Evolutionary conservation across 2,888 invertebrate genomes (phyloP).

Genomic region (Oegoconia quadripuncta): DNA sequence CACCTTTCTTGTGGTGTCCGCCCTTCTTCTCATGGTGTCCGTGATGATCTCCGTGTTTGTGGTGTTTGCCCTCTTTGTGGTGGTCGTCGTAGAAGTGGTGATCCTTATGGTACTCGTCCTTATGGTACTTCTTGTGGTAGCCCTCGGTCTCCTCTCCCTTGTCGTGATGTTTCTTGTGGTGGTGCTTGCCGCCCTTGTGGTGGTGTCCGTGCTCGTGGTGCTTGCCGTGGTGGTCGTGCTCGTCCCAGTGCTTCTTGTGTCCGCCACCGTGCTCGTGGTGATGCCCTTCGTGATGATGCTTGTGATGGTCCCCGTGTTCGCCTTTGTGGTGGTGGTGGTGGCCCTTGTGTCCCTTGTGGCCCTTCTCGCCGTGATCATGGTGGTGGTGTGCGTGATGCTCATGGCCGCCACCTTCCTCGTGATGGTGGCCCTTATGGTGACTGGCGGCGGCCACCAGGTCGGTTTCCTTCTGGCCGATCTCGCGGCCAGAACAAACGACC

Average conservation of each 20-base stretch:
- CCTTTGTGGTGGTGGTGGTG: constrained; percentile 89
- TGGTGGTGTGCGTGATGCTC: constrained; percentile 84
- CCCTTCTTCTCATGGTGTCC: constrained; percentile 88
- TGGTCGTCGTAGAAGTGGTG: constrained; percentile 94
- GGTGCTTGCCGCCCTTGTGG: constrained; percentile 88
- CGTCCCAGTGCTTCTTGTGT: constrained; percentile 89
- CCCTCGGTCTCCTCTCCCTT: constrained; percentile 91
- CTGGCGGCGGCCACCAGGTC: constrained; percentile 76
- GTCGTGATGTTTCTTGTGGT: constrained; percentile 90
- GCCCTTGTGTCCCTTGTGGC: constrained; percentile 87
- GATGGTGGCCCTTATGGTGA: constrained; percentile 70
- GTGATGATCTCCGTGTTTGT: constrained; percentile 88
- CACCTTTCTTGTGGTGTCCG: constrained; percentile 89
- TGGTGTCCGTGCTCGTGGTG: constrained; percentile 88
- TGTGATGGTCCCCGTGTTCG: constrained; percentile 86
- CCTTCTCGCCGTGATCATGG: constrained; percentile 85
- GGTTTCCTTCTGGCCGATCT: constrained; percentile 48
- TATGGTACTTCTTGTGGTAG: constrained; percentile 91
- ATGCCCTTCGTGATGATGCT: constrained; percentile 87
- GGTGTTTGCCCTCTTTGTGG: constrained; percentile 90
- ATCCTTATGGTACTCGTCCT: constrained; percentile 92
- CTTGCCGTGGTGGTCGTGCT: constrained; percentile 85
- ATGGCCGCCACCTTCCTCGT: constrained; percentile 84
- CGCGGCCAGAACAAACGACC: constrained; percentile 54
- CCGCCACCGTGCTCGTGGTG: constrained; percentile 88